A percentile compares a stretch with the other conserved stretches of the same genome.
phyloP scores from a whole-genome alignment of 1,140 invertebrate genomes.

The Samia ricini region DNA sequence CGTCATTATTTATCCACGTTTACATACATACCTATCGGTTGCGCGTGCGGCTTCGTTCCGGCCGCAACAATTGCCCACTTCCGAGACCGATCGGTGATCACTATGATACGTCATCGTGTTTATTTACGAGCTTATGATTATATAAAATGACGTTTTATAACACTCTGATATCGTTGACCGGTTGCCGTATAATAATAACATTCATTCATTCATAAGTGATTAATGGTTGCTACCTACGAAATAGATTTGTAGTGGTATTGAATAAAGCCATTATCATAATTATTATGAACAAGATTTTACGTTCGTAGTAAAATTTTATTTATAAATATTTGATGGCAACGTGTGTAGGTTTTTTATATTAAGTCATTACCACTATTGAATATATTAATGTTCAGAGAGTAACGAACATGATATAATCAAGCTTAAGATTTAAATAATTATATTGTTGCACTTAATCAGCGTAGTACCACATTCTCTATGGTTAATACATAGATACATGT shows the following conservation, averaged over 20 bases:
- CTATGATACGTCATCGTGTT: constrained; percentile 58
- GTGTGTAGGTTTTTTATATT: constrained; percentile 6
- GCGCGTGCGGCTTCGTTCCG: constrained; percentile 31
- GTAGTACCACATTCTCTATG: too few species aligned
- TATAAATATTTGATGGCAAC: constrained; percentile 36
- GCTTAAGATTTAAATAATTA: too few species aligned
- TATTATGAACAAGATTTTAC: constrained; percentile 74
- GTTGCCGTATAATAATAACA: constrained; percentile 66
- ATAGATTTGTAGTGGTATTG: constrained; percentile 70
- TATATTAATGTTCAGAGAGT: background rate
- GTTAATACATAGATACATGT: too few species aligned
- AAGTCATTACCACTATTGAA: background rate
- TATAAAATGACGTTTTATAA: constrained; percentile 69
- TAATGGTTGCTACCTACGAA: constrained; percentile 69
- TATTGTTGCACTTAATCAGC: too few species aligned
- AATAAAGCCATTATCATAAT: constrained; percentile 73
- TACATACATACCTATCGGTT: constrained; percentile 33
- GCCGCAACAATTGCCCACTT: constrained; percentile 21
- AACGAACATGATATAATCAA: background rate
- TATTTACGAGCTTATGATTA: constrained; percentile 76
- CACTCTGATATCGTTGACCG: constrained; percentile 71
- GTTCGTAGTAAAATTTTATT: constrained; percentile 65
- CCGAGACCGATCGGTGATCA: constrained; percentile 53
- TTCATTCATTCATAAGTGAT: constrained; percentile 70
- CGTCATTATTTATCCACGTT: constrained; percentile 65